Base-by-base conservation (phyloP, 2,113 vertebrate species). In the Donacobius atricapilla region DNA sequence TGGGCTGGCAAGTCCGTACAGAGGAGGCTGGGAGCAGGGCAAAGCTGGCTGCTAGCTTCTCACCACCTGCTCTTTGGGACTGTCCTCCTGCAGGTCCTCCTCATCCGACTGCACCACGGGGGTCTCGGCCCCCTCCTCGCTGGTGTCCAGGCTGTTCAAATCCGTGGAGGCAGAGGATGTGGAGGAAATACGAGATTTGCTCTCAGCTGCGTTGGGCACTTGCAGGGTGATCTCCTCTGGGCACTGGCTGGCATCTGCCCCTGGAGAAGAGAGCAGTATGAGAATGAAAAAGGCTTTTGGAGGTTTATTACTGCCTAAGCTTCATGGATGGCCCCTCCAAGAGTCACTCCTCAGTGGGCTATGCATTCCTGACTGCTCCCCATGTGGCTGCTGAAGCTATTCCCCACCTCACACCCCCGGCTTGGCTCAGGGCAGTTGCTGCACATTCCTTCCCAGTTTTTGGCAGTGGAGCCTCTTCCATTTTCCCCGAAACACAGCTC, bases 81-180 rank as follows among this genome's bases (percentile, higher is more conserved):
- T 98, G 97, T 98, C 98, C 35, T 97, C 98, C 37, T 98, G 98
- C 72, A 97, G 98, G 23, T 99, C 99, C 87, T 99, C 98, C 19
- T 99, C 98, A 10, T 99, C 99, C 0, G 99, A 99, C 95, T 99
- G 99, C 96, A 98, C 98, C 95, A 99, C 97, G 0, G 99, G 99
- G 2, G 99, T 99, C 93, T 99, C 98, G 0, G 90, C 97, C 42
- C 98, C 98, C 7, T 97, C 98, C 12, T 98, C 98, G 1, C 98
- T 99, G 65, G 97, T 98, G 57, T 97, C 98, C 94, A 99, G 98
- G 94, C 99, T 99, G 88, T 98, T 98, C 47, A 96, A 96, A 82
- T 98, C 98, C 23, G 98, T 98, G 81, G 98, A 99, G 65, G 96
- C 97, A 0, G 99, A 99, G 11, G 99, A 99, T 0, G 98, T 98